Conservation (phyloP, 2,888 invertebrate genomes). For the Sthenelais limicola region DNA sequence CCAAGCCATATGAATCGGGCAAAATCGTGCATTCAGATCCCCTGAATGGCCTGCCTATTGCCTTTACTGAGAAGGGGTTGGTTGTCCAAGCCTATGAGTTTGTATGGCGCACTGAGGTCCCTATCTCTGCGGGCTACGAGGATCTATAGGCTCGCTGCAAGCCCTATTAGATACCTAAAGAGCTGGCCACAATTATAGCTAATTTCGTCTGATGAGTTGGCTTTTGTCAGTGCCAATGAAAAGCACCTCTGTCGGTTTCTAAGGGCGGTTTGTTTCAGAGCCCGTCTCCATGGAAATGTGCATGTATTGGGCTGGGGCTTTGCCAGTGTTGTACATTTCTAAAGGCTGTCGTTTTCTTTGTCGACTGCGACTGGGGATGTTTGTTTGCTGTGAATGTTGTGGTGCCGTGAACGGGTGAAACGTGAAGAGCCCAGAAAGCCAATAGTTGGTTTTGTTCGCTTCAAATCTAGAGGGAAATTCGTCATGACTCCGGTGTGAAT, state of each 20-base stretch:
- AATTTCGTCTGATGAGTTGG: constrained; percentile 17
- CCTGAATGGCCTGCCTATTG: constrained; percentile 13
- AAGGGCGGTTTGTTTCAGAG: constrained; percentile 20
- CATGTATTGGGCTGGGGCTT: constrained; percentile 37
- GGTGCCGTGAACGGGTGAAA: constrained; percentile 8
- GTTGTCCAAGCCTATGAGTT: background rate
- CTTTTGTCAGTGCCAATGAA: constrained; percentile 7
- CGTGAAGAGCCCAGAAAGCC: constrained; percentile 28
- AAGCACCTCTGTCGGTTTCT: background rate
- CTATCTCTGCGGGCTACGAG: background rate
- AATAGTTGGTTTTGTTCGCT: constrained; percentile 33
- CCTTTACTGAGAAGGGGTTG: background rate
- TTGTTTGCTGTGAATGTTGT: constrained; percentile 17
- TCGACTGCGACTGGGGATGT: constrained; percentile 12
- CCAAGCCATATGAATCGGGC: constrained; percentile 23
- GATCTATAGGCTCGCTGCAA: constrained; percentile 22
- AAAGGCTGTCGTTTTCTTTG: constrained; percentile 34
- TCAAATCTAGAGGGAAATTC: constrained; percentile 37
- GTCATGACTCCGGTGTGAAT: constrained; percentile 24
- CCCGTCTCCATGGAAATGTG: constrained; percentile 16
- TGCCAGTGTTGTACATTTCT: constrained; percentile 36
- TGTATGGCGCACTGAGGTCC: constrained; percentile 2
- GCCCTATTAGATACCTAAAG: constrained; percentile 26
- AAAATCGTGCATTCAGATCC: constrained; percentile 26
- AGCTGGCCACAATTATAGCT: constrained; percentile 19